These are phyloP conservation scores for Drosophila pachea DNA, from an alignment of 1,140 invertebrate species.

Conservation along the genomic window DNA sequence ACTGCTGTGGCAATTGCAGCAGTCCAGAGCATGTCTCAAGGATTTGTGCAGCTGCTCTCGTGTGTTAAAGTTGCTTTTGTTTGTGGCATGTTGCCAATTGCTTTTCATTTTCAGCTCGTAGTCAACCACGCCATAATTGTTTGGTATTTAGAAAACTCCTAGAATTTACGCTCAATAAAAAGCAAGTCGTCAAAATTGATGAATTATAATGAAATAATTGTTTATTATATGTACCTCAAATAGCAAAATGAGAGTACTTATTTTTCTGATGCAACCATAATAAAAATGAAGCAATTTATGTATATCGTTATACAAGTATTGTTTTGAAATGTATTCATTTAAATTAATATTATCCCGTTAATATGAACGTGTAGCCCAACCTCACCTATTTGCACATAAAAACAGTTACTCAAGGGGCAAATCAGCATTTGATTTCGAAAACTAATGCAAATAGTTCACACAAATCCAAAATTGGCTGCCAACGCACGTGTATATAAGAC, in stretches of 20 bases:
- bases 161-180: slow-evolving; percentile 8
- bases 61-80: slow-evolving; percentile 45
- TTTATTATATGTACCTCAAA: background rate
- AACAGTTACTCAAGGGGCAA: background rate
- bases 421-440: slow-evolving; percentile 1
- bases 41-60: slow-evolving; percentile 26
- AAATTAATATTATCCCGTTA: no score
- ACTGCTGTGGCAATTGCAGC: slow-evolving; percentile 17
- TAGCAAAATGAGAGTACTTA: no score
- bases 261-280: no score
- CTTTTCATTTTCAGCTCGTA: slow-evolving; percentile 57
- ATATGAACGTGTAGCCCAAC: no score
- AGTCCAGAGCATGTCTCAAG: background rate
- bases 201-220: slow-evolving; percentile 6
- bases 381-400: no score
- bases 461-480: background rate
- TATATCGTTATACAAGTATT: no score
- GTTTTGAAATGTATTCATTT: no score
- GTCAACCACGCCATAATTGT: slow-evolving; percentile 37
- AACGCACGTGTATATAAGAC: slow-evolving; percentile 24
- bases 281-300: no score
- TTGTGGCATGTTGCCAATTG: slow-evolving; percentile 65
- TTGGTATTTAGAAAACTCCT: slow-evolving; percentile 29
- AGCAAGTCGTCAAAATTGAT: background rate
- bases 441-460: background rate